Base-by-base conservation (phyloP, 2,888 invertebrate genomes). In the Drosophila fulvimacula region DNA sequence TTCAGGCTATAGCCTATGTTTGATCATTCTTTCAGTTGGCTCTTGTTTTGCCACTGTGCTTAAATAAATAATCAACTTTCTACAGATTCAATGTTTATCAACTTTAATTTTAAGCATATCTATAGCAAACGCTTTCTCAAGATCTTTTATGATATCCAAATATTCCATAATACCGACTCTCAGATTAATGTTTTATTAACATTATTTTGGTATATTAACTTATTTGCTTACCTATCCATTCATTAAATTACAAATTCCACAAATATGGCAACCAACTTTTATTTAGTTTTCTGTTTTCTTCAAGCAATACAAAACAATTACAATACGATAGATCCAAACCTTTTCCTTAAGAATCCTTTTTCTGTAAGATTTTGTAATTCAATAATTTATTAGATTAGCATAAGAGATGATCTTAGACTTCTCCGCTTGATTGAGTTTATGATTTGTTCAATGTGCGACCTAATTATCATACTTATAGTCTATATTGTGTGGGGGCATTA, bases 261-360 rank as follows among this genome's bases (percentile, higher is more conserved):
- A 13, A 32, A 13, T 42, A 19, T 39, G 71, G 62, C 27, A 63
- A 57, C 32, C 56, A 76, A 76, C 41, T 27, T 75, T 76, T 75
- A 75, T 75, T 76, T 44, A 62, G 61, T 48, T 73, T 49, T 7
- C 44, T 42, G 6, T 17, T 53, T 55, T 27, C 4, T 62, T 21
- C 42, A 59, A 75, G 61, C 55, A 71, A 62, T 75, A 71, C 62
- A 75, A 74, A 73, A 59, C 51, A 62, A 52, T 62, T 52, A 34
- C 56, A 59, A 57, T 62, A 52, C 19, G 38, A 38, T 19, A 49
- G 27, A 48, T 59, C 32, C 17, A 19, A 59, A 59, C 46, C 46
- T 49, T 39, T 51, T 15, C 36, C 36, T 2, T 60, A 56, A 42
- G 9, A 34, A 38, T 6, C 21, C 10, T 49, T 36, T 46, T 56